Base-by-base conservation (phyloP, 1,140 invertebrate genomes). In the Apolygus lucorum region DNA sequence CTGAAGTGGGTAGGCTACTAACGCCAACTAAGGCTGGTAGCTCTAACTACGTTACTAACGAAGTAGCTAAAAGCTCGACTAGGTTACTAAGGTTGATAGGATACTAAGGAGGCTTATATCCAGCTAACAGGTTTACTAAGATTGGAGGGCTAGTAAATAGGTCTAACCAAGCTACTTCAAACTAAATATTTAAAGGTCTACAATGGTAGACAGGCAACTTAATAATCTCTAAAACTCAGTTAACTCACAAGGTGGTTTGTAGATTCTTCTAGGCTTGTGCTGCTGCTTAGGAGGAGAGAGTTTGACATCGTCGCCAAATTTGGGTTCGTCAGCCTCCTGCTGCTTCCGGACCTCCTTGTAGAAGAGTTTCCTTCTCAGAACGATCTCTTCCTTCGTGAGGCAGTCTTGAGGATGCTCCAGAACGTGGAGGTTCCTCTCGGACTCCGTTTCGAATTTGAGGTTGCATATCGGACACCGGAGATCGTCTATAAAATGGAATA, bases 291-390 rank as follows among this genome's bases (percentile, higher is more conserved):
- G 79, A 21, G 86, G 76, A 27, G 79, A 80, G 0, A 81, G 78
- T 67, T 82, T 78, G 2, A 29, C 64, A n/a, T 24, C n/a, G 17
- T 66, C 29, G n/a, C 8, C 28, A 24, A 14, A 17, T 67, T 79
- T 79, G 27, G 78, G 77, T 17, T 83, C 71, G 27, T 80, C 76
- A 21, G 80, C 74, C 73, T 86, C 85, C 49, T 86, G 75, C 67
- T 85, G 79, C 34, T 83, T 78, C 74, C 82, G 70, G 42, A 85
- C 78, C 63, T 81, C 76, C 74, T 86, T 83, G 77, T 84, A 86
- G 49, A 85, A 75, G 73, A 85, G 81, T n/a, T 70, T 63, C 27
- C 69, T 59, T 17, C 68, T 1, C 8, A 70, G 34, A 27, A 65
- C n/a, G 13, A 70, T 64, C 34, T 70, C 68, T 17, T 28, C 29